Conservation (phyloP, 2,797 vertebrate species). For the Anableps anableps region DNA sequence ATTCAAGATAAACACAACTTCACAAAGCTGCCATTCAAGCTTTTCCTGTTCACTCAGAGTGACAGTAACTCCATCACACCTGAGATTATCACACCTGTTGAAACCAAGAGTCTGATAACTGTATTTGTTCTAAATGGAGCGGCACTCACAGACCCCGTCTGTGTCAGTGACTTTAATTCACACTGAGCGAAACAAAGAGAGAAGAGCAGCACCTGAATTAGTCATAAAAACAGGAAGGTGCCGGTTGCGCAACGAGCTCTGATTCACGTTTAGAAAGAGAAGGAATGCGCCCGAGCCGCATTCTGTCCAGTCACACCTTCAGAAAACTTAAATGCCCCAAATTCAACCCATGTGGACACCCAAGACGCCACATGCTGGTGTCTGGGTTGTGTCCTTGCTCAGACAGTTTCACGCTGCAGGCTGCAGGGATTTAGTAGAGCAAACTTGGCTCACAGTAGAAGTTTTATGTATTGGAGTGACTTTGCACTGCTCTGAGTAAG, state of each 20-base stretch:
- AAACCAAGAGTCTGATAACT: conserved; percentile 1
- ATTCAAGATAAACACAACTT: conserved; percentile 45
- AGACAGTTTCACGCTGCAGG: not conserved
- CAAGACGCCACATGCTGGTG: not conserved
- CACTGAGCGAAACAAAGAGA: conserved; percentile 12
- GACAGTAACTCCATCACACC: conserved; percentile 35
- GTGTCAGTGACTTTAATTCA: not conserved
- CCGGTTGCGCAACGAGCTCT: conserved; percentile 17
- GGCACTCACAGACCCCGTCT: not conserved
- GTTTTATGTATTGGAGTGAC: not conserved
- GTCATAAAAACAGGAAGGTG: conserved; percentile 35
- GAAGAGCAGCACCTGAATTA: not conserved
- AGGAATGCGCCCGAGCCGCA: conserved; percentile 67
- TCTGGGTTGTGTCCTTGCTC: not conserved
- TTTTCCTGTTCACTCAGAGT: conserved; percentile 70
- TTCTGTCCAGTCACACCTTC: conserved; percentile 51
- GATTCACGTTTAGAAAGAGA: conserved; percentile 29
- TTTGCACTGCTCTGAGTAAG: not conserved
- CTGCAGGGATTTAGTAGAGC: not conserved
- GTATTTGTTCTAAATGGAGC: conserved; percentile 14
- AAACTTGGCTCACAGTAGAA: not conserved
- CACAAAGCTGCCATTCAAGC: conserved; percentile 58
- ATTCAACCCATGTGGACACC: conserved; percentile 2
- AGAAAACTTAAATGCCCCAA: not conserved
- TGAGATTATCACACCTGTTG: conserved; percentile 7